Base-by-base conservation (phyloP, 2,888 invertebrate genomes). In the Augochlorella aurata region DNA sequence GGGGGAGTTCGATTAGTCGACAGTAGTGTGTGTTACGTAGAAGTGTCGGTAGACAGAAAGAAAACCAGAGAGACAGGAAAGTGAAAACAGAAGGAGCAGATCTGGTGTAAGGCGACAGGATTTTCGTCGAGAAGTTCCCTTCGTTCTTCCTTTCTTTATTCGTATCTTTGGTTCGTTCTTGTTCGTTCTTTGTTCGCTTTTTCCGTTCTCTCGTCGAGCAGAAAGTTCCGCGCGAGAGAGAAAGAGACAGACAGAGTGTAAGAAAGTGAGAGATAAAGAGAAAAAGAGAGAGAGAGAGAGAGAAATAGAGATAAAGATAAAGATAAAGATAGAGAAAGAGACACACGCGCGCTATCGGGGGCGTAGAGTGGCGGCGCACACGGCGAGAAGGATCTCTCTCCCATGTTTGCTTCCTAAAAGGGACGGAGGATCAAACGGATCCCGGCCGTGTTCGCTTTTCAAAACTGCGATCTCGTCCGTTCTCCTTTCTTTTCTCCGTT, bases 51-150 rank as follows among this genome's bases (percentile, higher is more conserved):
- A 76, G 61, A 77, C 12, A 68, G 69, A 71, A n/a, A 77, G 75
- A 61, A 84, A 65, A 66, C 61, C 50, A 69, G 45, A 73, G 16
- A 72, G n/a, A 68, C 38, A 83, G 65, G 65, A 78, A 50, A 63
- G 66, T 68, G 74, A 78, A 75, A 82, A 79, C 47, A 81, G 81
- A 75, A 68, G 82, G 84, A 82, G 81, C 73, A 77, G 74, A 78
- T 81, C 72, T 50, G 47, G 70, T 75, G 44, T 68, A 67, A 74
- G 79, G 77, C 68, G 67, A 74, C 67, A 72, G 61, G 70, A 65
- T 65, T 21, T 44, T 87, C 80, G 38, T 38, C 29, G 38, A 5
- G 7, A 54, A 76, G 69, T 78, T 82, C 77, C 76, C 76, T 78
- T 74, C 65, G 65, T 65, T 65, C 65, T 65, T 65, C 44, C 44